Evolutionary conservation across 2,797 vertebrate genomes (phyloP), one percentile per base, ranked within the genome.

Genomic region (Orientallactaga sibirica): DNA sequence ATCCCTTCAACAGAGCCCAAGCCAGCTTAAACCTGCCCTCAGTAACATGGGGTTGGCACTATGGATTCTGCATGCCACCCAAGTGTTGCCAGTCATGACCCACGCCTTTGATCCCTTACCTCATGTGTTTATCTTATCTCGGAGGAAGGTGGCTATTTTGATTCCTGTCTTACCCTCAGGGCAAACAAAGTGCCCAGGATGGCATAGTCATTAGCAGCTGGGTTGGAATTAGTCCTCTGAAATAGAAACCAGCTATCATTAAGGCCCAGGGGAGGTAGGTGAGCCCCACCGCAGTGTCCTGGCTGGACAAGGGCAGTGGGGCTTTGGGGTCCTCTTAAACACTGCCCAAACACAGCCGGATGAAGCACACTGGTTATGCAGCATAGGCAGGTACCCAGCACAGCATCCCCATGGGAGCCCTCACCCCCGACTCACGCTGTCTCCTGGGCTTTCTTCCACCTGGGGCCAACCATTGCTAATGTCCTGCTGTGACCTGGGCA

Each of bases 61-160:
- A 0, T 20, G 0, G 4, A 14, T 1, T 18, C 1, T 25, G 33
- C 20, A 0, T 0, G 15, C 11, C 19, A 1, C 25, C 41, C 0
- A 3, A 27, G 6, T 24, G 6, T 18, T 8, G 3, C 77, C 37
- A 33, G 41, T 19, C 64, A 0, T 2, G 11, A 27, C 22, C 0
- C 0, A 58, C 1, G 25, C 4, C 11, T 14, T 74, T 74, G 58
- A 0, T 3, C 11, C 4, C 10, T n/a, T 9, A 0, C 4, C 9
- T 1, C 14, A 0, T 4, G 43, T 24, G 0, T 37, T 62, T 41
- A 58, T 61, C 64, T 43, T 15, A 14, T 16, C 11, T 0, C 5
- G 29, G 18, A 64, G 33, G 10, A 20, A 76, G 62, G 16, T 0
- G 19, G 29, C 25, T 20, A 5, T 27, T 68, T 62, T 68, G 18